Percentiles rank a stretch among this genome's conserved stretches.
Conservation (phyloP, 1,140 invertebrate genomes). For the Philopotamus ludificatus region DNA sequence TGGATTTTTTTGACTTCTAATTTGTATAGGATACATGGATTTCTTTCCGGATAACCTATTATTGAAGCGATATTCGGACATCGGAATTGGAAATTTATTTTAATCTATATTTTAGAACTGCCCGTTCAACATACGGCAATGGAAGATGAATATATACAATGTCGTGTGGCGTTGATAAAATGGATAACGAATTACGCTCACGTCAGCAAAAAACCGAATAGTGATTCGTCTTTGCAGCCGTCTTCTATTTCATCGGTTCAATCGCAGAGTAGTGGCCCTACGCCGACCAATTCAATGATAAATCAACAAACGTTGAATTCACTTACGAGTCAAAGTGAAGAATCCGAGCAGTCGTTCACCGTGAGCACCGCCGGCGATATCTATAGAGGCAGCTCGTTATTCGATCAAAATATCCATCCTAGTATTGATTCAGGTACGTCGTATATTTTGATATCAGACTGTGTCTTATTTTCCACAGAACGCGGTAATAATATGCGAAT, state of each 20-base stretch:
- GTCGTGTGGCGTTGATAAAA: slow-evolving; percentile 82
- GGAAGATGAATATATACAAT: slow-evolving; percentile 69
- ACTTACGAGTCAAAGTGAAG: slow-evolving; percentile 50
- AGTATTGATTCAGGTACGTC: slow-evolving; percentile 52
- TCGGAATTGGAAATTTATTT: neutral
- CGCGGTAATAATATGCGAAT: neutral
- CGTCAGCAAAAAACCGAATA: slow-evolving; percentile 59
- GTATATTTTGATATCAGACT: slow-evolving; percentile 6
- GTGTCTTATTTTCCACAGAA: neutral
- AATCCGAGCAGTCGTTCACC: slow-evolving; percentile 53
- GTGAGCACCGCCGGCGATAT: slow-evolving; percentile 49
- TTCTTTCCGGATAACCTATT: too few relatives aligned
- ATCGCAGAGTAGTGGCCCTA: slow-evolving; percentile 45
- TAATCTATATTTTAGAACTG: slow-evolving; percentile 53
- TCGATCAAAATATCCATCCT: slow-evolving; percentile 46
- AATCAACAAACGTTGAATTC: slow-evolving; percentile 47
- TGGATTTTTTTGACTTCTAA: too few relatives aligned
- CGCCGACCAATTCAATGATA: slow-evolving; percentile 46
- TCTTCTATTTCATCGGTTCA: slow-evolving; percentile 53
- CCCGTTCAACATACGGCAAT: slow-evolving; percentile 57
- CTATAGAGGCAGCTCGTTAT: slow-evolving; percentile 24
- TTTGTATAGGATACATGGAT: too few relatives aligned
- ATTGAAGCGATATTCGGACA: too few relatives aligned
- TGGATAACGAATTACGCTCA: slow-evolving; percentile 87
- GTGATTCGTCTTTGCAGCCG: slow-evolving; percentile 53